Conservation (phyloP, 1,140 invertebrate genomes). For the Brachionus angularis region DNA sequence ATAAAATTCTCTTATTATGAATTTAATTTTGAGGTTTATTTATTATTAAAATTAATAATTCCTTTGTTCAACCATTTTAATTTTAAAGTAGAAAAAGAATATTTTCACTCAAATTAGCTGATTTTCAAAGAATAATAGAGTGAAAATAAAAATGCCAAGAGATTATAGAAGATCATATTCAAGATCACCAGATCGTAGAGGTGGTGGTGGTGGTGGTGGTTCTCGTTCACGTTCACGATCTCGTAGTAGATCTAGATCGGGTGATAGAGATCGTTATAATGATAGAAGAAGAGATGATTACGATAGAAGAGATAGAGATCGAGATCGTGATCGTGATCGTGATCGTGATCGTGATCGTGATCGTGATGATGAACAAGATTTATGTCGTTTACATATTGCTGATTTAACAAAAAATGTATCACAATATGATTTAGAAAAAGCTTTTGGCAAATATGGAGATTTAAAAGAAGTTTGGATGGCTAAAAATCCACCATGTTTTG, state of each 20-base stretch:
- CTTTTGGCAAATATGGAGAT: conserved; percentile 55
- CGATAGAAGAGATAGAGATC: not conserved
- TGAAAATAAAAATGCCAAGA: conserved; percentile 32
- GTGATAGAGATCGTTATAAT: not conserved
- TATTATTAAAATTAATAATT: no score
- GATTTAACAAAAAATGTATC: conserved; percentile 46
- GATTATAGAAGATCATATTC: conserved; percentile 12
- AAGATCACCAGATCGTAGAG: not conserved
- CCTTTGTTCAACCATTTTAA: no score
- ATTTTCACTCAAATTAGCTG: no score
- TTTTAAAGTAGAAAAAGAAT: no score
- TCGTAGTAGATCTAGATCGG: not conserved
- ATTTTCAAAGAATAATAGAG: no score
- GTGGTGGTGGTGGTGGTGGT: not conserved
- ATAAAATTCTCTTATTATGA: no score
- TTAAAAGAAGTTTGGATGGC: conserved; percentile 57
- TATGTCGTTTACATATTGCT: conserved; percentile 52
- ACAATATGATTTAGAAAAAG: conserved; percentile 50
- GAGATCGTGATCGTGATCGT: not conserved
- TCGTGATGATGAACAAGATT: conserved; percentile 40
- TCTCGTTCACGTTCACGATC: no score
- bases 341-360: no score
- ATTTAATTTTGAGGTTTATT: no score
- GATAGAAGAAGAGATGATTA: not conserved
- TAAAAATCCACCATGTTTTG: conserved; percentile 57